A percentile compares a stretch with the other conserved stretches of the same genome.
Conservation (phyloP, 64 coral and sea anemone genomes). For the Montipora cactus region DNA sequence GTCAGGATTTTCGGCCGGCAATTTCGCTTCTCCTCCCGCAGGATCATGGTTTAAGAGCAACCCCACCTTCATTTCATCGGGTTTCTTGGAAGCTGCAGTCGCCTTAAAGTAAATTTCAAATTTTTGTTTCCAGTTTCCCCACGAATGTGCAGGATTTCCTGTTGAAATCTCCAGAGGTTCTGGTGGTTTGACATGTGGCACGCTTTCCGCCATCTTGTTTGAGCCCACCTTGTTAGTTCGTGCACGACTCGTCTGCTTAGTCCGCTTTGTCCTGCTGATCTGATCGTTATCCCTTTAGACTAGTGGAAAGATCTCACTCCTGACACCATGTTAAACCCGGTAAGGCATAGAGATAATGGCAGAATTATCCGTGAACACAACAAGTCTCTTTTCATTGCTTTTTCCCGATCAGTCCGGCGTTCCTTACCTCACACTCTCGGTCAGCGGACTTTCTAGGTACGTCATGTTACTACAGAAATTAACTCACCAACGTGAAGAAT, state of each 20-base stretch:
- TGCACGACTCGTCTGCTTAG: background rate
- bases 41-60: conserved; percentile 46
- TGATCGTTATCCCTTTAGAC: background rate
- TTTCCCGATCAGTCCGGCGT: too few species aligned
- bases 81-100: conserved; percentile 46
- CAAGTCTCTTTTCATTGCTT: too few species aligned
- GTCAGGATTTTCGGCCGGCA: background rate
- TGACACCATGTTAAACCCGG: too few species aligned
- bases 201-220: background rate
- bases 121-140: conserved; percentile 67
- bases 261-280: background rate
- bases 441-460: too few species aligned
- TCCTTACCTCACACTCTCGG: too few species aligned
- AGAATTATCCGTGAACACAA: too few species aligned
- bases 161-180: conserved; percentile 34
- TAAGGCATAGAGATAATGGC: too few species aligned
- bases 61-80: conserved; percentile 63
- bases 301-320: background rate
- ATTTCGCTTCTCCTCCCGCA: background rate
- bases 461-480: background rate
- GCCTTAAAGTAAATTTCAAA: conserved; percentile 63
- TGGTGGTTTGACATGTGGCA: background rate
- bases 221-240: background rate
- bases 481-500: conserved; percentile 93
- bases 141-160: conserved; percentile 56